Base-by-base conservation (phyloP, 2,113 vertebrate genomes). In the Callospermophilus lateralis region DNA sequence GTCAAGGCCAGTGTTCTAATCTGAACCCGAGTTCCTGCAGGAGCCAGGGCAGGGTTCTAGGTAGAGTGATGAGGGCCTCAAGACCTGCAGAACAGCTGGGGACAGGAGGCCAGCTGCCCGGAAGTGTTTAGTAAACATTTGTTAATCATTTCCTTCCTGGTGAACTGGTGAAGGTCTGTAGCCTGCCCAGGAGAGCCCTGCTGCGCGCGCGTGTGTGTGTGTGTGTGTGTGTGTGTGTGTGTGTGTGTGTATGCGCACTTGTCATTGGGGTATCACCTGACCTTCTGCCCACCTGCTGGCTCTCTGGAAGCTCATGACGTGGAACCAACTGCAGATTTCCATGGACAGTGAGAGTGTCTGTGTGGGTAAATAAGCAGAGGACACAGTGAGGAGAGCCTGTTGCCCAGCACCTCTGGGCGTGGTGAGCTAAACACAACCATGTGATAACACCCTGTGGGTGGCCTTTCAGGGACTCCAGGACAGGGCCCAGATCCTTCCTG, bases 101-200 rank as follows among this genome's bases (percentile, higher is more conserved):
- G 65, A 67, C 45, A 61, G 22, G 68, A 68, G 83, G 53, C 68
- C 22, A 28, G 51, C 89, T 93, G 93, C 53, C 86, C 1, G 24
- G 74, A 91, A 92, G 84, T 63, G 80, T 74, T 93, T 74, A 4
- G 89, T 70, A 68, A 84, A 87, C 6, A 30, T 37, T 83, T 24
- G 24, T 58, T 79, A 88, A 78, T 83, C 80, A 61, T 96, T 90
- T 96, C 94, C 89, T 93, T 51, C 76, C 22, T 81, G 55, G 86
- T 39, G n/a, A 28, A 72, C 22, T 81, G 55, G 86, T n/a, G n/a
- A 28, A 72, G 45, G 17, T 79, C 73, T 12, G 45, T 8, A 28
- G n/a, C 45, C 34, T 87, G 79, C 53, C n/a, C 6, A 11, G 61
- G 89, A 88, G 79, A 68, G 91, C 58, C 39, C 48, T 89, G 32